Evolutionary conservation across 2,888 invertebrate genomes (phyloP).

Genomic region (Dermolepida albohirtum): DNA sequence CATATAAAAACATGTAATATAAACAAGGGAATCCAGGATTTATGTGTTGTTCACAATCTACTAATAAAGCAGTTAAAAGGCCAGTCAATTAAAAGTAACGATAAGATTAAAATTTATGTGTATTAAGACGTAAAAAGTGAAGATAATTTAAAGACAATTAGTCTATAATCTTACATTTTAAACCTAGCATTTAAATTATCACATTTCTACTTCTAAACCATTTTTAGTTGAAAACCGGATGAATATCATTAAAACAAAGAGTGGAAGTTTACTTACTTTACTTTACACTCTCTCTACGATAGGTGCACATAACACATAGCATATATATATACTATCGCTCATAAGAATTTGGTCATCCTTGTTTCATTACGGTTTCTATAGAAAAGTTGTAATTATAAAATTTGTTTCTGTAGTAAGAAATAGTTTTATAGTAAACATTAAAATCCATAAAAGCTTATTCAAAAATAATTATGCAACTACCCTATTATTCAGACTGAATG

Average conservation of each 20-base stretch:
- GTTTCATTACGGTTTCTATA: no score
- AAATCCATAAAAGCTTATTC: no score
- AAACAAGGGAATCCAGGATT: background rate
- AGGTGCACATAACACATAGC: background rate
- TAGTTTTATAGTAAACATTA: no score
- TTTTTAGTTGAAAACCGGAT: constrained; percentile 22
- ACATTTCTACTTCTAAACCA: constrained; percentile 7
- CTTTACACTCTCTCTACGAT: constrained; percentile 6
- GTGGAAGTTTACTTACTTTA: constrained; percentile 27
- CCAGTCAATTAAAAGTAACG: background rate
- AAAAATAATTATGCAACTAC: no score
- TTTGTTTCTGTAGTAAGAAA: no score
- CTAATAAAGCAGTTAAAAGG: background rate
- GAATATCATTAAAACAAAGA: no score
- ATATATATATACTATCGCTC: no score
- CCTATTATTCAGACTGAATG: no score
- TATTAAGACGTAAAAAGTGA: no score
- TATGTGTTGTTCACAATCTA: background rate
- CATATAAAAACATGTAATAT: background rate
- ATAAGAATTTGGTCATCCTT: no score
- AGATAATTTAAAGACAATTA: background rate
- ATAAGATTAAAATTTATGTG: background rate
- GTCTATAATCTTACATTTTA: constrained; percentile 9
- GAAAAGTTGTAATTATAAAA: no score
- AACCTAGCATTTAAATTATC: constrained; percentile 5